These are phyloP conservation scores for Gopherus flavomarginatus DNA, from an alignment of 2,113 vertebrate genomes.

Conservation along the genomic window DNA sequence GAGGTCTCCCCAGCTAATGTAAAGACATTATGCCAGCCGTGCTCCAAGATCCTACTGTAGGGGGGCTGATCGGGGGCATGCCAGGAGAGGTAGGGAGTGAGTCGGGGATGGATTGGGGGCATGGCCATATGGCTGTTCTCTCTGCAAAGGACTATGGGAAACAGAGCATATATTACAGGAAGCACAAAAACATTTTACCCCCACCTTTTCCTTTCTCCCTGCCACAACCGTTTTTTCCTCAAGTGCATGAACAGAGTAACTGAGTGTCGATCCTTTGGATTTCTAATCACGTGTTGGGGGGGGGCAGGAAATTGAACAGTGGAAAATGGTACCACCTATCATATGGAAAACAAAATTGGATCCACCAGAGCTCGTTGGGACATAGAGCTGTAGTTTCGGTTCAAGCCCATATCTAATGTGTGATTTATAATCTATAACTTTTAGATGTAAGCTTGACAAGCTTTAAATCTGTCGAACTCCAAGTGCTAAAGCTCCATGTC, in stretches of 20 bases:
- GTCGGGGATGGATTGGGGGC: rapidly evolving
- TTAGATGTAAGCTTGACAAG: neutral
- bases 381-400: neutral
- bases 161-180: neutral
- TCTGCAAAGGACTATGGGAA: neutral
- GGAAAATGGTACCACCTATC: neutral
- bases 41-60: rapidly evolving
- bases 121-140: neutral
- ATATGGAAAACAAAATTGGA: neutral
- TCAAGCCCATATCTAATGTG: neutral
- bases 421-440: rapidly evolving
- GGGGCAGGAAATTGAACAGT: neutral
- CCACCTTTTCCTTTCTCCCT: neutral
- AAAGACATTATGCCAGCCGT: neutral
- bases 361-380: neutral
- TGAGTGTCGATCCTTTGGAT: neutral
- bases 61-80: rapidly evolving
- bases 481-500: neutral
- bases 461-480: neutral
- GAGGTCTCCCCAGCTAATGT: neutral
- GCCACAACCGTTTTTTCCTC: neutral
- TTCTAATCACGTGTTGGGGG: neutral
- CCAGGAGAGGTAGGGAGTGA: rapidly evolving
- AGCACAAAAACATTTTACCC: neutral
- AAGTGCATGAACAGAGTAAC: neutral